Base-by-base conservation (phyloP, 2,797 vertebrate genomes). In the Muscicapa striata region DNA sequence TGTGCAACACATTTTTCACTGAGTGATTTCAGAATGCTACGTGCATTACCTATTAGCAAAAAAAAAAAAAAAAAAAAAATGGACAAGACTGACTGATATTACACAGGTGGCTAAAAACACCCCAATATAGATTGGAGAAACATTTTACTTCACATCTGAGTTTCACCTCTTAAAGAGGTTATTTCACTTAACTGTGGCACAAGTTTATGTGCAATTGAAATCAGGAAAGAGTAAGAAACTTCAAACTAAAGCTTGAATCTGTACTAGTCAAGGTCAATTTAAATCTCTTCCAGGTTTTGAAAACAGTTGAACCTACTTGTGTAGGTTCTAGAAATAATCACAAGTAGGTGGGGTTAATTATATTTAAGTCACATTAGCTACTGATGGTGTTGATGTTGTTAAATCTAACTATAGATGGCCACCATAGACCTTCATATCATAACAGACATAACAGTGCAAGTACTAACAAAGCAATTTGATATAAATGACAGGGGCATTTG, bases 351-450 rank as follows among this genome's bases (percentile, higher is more conserved):
- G 16, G 16, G 8, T 75, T 78, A 67, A 38, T 46, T 57, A 49
- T 34, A 79, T 49, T n/a, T 38, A 79, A 45, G 36, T 62, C 26
- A 52, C 1, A 3, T 46, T 34, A 84, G 22, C 18, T 73, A 13
- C 12, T 62, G 52, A 69, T 9, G 11, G 17, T 38, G 57, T 3
- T 24, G 24, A 75, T 62, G 30, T 19, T 66, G 18, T 48, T 74
- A 82, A 79, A 58, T 52, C 22, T 58, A 90, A 54, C 34, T 45
- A 54, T 0, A 84, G 49, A 63, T 8, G 34, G 52, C 21, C 15
- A 90, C 16, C 2, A 0, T 0, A 63, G 21, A 55, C 23, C 21
- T 51, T 84, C 19, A 36, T 16, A 16, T 51, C 7, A 0, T 17
- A 29, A 32, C 51, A 76, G 48, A 51, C 11, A 0, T 51, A 64